These are phyloP conservation scores for Lithobates pipiens DNA, from an alignment of 2,797 vertebrate genomes.

Conservation along the genomic window DNA sequence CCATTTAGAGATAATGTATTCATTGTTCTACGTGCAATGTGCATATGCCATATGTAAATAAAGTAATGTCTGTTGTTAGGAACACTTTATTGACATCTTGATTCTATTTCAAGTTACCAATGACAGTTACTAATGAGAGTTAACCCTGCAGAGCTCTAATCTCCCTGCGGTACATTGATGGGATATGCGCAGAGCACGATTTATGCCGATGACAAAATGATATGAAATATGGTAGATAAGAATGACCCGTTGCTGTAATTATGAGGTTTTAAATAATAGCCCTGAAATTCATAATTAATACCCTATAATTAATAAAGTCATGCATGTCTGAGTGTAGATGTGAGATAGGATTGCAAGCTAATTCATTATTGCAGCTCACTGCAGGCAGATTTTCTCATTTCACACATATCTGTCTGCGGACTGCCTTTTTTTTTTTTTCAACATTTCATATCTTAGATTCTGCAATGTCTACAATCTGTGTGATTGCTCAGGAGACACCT, in stretches of 20 bases:
- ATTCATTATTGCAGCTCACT: neutral
- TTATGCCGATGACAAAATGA: constrained; percentile 15
- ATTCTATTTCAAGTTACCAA: constrained; percentile 33
- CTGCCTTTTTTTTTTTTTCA: neutral
- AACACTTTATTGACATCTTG: constrained; percentile 16
- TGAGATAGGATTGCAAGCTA: neutral
- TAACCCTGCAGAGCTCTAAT: neutral
- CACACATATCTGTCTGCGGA: neutral
- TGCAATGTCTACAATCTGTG: neutral
- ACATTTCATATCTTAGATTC: constrained; percentile 1
- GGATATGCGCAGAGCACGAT: neutral
- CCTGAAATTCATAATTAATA: constrained; percentile 28
- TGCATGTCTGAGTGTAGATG: constrained; percentile 22
- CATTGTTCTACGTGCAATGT: constrained; percentile 32
- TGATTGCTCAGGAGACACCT: neutral
- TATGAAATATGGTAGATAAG: constrained; percentile 8
- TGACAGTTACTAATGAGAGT: constrained; percentile 19
- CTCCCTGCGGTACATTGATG: neutral
- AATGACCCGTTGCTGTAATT: constrained; percentile 31
- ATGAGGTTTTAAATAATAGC: constrained; percentile 34
- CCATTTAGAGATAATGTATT: constrained; percentile 27
- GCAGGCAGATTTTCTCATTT: constrained; percentile 9
- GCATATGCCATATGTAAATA: constrained; percentile 16
- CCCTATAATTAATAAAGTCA: constrained; percentile 29
- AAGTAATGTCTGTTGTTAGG: neutral